These are phyloP conservation scores for Ceratina australensis DNA, from an alignment of 1,140 invertebrate species.

Conservation along the genomic window DNA sequence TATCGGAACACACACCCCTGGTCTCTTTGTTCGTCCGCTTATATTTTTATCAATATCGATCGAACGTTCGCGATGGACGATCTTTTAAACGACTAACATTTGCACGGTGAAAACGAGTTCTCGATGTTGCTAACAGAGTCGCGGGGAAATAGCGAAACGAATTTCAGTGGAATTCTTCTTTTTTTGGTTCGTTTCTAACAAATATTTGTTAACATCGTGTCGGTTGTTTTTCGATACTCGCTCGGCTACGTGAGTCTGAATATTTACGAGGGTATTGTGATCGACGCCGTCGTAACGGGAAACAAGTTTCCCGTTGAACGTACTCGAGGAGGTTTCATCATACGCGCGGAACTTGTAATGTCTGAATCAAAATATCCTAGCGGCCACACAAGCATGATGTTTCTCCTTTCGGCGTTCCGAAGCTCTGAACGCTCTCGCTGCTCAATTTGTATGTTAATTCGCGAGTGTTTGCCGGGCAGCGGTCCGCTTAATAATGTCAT, in stretches of 20 bases:
- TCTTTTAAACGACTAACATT: too few species aligned
- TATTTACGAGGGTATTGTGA: not conserved
- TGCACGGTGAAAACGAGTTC: too few species aligned
- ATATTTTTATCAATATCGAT: conserved; percentile 12
- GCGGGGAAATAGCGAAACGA: too few species aligned
- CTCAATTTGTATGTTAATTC: conserved; percentile 81
- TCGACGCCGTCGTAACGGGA: not conserved
- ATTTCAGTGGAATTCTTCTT: too few species aligned
- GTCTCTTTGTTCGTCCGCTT: not conserved
- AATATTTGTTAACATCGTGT: too few species aligned
- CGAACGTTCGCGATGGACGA: not conserved
- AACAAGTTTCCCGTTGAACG: conserved; percentile 28
- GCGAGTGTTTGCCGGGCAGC: conserved; percentile 76
- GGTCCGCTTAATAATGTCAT: conserved; percentile 80
- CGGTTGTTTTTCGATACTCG: too few species aligned
- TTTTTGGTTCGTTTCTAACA: too few species aligned
- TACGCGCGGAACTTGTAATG: conserved; percentile 34
- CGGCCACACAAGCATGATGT: conserved; percentile 43
- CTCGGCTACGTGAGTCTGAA: not conserved
- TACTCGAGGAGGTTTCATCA: conserved; percentile 40
- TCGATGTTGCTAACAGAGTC: too few species aligned
- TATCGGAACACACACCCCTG: not conserved
- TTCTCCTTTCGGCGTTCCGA: conserved; percentile 57
- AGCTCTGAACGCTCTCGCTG: conserved; percentile 68
- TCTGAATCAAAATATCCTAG: conserved; percentile 63